These are phyloP conservation scores for Rhipidura dahli DNA, from an alignment of 2,113 vertebrate genomes.

Conservation along the genomic window DNA sequence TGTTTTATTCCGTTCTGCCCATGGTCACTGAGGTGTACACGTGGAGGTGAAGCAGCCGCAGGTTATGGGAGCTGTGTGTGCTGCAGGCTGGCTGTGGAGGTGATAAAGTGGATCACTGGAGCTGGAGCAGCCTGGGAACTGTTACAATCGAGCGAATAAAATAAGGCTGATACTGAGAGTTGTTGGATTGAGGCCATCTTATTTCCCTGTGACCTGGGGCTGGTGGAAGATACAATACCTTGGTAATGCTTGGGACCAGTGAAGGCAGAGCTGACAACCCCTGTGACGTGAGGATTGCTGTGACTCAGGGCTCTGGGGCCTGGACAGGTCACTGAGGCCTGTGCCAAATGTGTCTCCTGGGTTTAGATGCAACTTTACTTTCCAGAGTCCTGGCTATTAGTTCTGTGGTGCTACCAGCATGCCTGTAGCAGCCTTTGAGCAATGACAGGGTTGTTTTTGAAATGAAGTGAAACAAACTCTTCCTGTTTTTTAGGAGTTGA, in stretches of 20 bases:
- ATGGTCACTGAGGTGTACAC: rapidly evolving
- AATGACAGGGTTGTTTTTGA: background rate
- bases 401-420: background rate
- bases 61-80: background rate
- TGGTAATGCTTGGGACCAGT: background rate
- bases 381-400: background rate
- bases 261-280: background rate
- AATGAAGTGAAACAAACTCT: background rate
- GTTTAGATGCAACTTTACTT: background rate
- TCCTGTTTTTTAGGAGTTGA: slow-evolving; percentile 85
- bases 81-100: background rate
- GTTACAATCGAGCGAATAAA: background rate
- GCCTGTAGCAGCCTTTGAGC: background rate
- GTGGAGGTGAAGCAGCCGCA: background rate
- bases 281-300: background rate
- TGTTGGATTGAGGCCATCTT: background rate
- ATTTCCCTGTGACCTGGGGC: background rate
- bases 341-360: background rate
- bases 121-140: background rate
- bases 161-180: background rate
- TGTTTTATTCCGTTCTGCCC: background rate
- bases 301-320: background rate
- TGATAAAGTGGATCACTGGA: background rate
- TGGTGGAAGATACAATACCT: background rate
- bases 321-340: background rate